Base-by-base conservation (phyloP, 2,113 vertebrate genomes). In the Todiramphus chloris region DNA sequence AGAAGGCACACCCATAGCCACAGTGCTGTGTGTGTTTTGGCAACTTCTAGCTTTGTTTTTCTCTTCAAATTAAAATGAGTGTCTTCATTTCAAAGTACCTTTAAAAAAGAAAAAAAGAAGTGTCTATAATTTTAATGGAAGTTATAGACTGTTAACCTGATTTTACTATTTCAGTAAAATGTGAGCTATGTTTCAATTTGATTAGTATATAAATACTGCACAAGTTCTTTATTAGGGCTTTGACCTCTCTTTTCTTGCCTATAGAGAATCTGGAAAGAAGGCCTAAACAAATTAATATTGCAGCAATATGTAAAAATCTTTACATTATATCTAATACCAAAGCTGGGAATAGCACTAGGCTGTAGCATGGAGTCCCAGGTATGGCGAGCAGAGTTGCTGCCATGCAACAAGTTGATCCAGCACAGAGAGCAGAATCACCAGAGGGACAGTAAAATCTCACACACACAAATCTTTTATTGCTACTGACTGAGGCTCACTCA, bases 381-480 rank as follows among this genome's bases (percentile, higher is more conserved):
- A 10, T 20, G 17, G 35, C 51, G 33, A 39, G 20, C 16, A n/a
- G 58, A 84, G 28, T n/a, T 1, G 0, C 21, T 66, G 33, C 63
- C 18, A 2, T 31, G 19, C 39, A 72, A 33, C 5, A 35, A 13
- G 21, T 15, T 58, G 18, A 62, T 62, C 41, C 41, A 70, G 17
- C 44, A 28, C 27, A 73, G 51, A 9, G 5, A 63, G 44, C 27
- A 62, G 50, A 80, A 62, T 60, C 50, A 18, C 53, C 30, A 62
- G 46, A 76, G 31, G 43, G 13, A 35, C 0, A 0, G 13, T 21
- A 5, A 28, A 35, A 53, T 68, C 23, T 46, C 1, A 0, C 14
- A 43, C 50, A 35, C 17, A 39, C 7, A 69, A 50, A 51, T 51
- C 31, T 79, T 83, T 80, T 77, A 50, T 69, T 70, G 43, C 41